These are phyloP conservation scores for Lota lota DNA, from an alignment of 2,113 vertebrate species.

Conservation along the genomic window DNA sequence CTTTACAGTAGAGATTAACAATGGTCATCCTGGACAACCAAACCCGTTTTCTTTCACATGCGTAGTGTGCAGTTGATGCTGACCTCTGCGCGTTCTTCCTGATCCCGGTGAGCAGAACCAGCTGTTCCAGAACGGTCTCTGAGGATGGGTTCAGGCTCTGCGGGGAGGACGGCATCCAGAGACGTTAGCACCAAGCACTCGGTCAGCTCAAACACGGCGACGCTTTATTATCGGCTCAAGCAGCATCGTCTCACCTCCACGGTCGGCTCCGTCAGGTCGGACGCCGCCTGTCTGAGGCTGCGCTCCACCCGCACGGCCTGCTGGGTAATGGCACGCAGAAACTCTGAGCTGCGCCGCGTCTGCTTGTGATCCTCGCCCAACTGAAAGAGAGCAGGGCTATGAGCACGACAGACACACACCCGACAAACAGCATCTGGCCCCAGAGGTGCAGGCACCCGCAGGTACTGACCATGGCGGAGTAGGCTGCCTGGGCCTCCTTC, in stretches of 20 bases:
- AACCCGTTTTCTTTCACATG: background rate
- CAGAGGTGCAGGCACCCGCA: background rate
- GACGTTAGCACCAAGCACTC: background rate
- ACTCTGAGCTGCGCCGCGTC: constrained; percentile 74
- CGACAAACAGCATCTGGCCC: too few species aligned
- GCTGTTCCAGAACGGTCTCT: constrained; percentile 72
- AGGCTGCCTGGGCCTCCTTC: constrained; percentile 74
- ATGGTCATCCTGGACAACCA: too few species aligned
- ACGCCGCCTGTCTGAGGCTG: constrained; percentile 74
- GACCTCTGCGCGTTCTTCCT: constrained; percentile 69
- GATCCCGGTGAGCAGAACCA: constrained; percentile 75
- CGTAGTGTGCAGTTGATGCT: constrained; percentile 11
- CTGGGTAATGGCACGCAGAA: constrained; percentile 75
- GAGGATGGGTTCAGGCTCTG: constrained; percentile 62
- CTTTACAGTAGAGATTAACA: background rate
- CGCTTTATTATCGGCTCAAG: background rate
- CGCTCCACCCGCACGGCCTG: constrained; percentile 81
- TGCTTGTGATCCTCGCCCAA: constrained; percentile 76
- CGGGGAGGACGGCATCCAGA: background rate
- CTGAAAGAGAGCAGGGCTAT: constrained; percentile 42
- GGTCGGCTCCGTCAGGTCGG: constrained; percentile 58
- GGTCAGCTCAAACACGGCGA: background rate
- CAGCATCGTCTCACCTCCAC: constrained; percentile 62
- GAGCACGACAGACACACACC: background rate
- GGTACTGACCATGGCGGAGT: constrained; percentile 69